Conservation (phyloP, 2,888 invertebrate species). For the Brachyopa scutellaris region DNA sequence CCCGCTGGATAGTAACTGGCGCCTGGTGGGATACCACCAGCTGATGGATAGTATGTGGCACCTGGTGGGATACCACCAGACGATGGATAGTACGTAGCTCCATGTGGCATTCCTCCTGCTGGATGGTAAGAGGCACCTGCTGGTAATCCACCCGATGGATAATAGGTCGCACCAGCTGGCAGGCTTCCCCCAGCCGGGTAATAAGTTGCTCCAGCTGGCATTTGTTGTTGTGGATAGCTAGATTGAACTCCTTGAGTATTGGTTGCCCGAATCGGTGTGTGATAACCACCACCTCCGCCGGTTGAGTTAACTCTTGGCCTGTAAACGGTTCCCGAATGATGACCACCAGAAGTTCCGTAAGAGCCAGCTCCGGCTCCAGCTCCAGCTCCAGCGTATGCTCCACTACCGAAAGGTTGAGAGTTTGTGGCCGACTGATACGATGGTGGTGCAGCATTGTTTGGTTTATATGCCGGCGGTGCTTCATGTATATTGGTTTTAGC, state of each 20-base stretch:
- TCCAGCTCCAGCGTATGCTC: slow-evolving; percentile 35
- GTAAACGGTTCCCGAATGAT: slow-evolving; percentile 50
- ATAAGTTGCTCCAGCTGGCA: slow-evolving; percentile 53
- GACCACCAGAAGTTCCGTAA: slow-evolving; percentile 4
- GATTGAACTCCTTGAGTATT: slow-evolving; percentile 76
- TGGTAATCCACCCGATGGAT: slow-evolving; percentile 76
- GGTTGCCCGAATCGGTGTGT: slow-evolving; percentile 77
- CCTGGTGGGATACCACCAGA: slow-evolving; percentile 75
- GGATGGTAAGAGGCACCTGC: slow-evolving; percentile 76
- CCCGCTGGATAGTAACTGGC: slow-evolving; percentile 74
- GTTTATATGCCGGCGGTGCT: slow-evolving; percentile 78
- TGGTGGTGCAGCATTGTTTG: slow-evolving; percentile 77
- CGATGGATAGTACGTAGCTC: slow-evolving; percentile 74
- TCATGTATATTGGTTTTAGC: slow-evolving; percentile 79
- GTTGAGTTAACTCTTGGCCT: slow-evolving; percentile 58
- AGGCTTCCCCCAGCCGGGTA: slow-evolving; percentile 72
- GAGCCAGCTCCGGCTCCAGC: slow-evolving; percentile 1
- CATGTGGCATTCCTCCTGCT: slow-evolving; percentile 66
- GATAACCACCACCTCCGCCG: slow-evolving; percentile 50
- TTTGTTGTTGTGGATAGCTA: slow-evolving; percentile 76
- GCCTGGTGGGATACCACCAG: slow-evolving; percentile 72
- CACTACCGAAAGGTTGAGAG: slow-evolving; percentile 56
- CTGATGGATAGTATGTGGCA: slow-evolving; percentile 75
- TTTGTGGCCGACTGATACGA: slow-evolving; percentile 76
- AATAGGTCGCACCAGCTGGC: slow-evolving; percentile 73